Conservation (phyloP, 2,113 vertebrate genomes). For the Rynchops niger region DNA sequence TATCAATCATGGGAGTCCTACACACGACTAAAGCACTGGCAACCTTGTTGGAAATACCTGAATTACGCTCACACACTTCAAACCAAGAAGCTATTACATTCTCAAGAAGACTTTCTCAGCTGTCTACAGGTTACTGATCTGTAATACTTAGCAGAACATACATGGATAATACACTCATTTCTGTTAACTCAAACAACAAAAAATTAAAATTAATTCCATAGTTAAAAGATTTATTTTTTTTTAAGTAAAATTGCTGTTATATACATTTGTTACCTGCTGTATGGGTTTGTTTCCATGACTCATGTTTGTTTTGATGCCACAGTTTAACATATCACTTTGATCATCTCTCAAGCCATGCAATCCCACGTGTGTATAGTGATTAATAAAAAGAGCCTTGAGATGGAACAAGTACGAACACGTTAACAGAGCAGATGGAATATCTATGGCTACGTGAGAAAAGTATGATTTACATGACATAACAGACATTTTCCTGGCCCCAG, state of each 20-base stretch:
- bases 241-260: neutral
- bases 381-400: neutral
- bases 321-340: neutral
- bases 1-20: neutral
- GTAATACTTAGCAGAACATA: neutral
- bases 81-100: neutral
- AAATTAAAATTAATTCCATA: neutral
- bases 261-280: neutral
- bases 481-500: neutral
- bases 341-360: neutral
- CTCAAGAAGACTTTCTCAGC: neutral
- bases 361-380: neutral
- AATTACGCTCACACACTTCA: neutral
- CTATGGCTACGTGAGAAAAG: neutral
- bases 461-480: neutral
- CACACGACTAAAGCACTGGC: neutral
- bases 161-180: neutral
- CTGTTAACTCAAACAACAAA: neutral
- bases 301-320: neutral
- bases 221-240: neutral
- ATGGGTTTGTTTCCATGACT: neutral
- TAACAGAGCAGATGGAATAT: neutral
- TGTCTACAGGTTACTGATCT: neutral
- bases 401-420: neutral
- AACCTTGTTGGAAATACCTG: neutral